Percentiles rank a stretch among this genome's conserved stretches.
These are phyloP conservation scores for Enoplosus armatus DNA, from an alignment of 2,797 vertebrate species.

Conservation along the genomic window DNA sequence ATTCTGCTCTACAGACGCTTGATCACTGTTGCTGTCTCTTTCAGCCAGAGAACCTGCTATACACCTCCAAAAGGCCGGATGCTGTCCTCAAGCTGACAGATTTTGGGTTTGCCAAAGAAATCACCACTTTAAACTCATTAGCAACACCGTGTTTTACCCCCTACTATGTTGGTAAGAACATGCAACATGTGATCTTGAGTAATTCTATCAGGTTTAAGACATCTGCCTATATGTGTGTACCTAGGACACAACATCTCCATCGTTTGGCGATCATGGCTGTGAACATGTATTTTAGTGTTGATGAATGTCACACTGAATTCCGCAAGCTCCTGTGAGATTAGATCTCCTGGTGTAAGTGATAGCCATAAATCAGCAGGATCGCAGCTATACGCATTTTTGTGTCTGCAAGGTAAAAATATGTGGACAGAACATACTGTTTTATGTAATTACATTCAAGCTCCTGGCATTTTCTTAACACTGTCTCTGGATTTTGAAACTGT, in stretches of 20 bases:
- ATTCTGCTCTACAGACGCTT: background rate
- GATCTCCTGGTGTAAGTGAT: conserved; percentile 5
- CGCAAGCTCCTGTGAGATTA: background rate
- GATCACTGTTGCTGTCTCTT: conserved; percentile 9
- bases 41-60: conserved; percentile 93
- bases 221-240: background rate
- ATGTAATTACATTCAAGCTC: background rate
- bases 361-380: background rate
- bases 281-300: conserved; percentile 5
- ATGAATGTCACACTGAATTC: background rate
- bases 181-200: background rate
- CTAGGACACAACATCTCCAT: background rate
- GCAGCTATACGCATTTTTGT: background rate
- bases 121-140: conserved; percentile 91
- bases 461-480: background rate
- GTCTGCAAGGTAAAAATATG: background rate
- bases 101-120: conserved; percentile 95
- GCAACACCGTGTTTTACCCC: conserved; percentile 93
- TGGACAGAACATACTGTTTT: background rate
- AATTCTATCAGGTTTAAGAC: background rate
- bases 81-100: conserved; percentile 92
- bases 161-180: conserved; percentile 91
- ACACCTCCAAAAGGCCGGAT: conserved; percentile 89
- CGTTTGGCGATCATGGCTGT: background rate
- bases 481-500: background rate